Percentiles rank a stretch among this genome's conserved stretches.
Evolutionary conservation across 2,888 invertebrate genomes (phyloP).

Genomic region (Scrobipalpa atriplicella): DNA sequence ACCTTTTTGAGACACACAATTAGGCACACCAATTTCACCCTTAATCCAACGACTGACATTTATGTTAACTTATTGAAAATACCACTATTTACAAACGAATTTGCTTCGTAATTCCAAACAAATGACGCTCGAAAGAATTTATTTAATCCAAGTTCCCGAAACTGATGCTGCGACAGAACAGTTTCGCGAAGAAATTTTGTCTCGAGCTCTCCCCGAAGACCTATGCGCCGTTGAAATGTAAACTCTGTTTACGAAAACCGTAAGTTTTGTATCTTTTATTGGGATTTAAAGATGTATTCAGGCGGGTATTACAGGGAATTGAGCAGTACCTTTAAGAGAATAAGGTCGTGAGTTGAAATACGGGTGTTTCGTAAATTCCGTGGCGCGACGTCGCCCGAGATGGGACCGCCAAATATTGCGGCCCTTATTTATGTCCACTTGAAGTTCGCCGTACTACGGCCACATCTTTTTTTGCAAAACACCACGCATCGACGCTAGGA

Average conservation of each 20-base stretch:
- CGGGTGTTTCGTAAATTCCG: slow-evolving; percentile 55
- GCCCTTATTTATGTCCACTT: slow-evolving; percentile 81
- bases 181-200: slow-evolving; percentile 69
- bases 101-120: slow-evolving; percentile 61
- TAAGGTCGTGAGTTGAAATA: slow-evolving; percentile 47
- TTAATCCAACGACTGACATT: slow-evolving; percentile 34
- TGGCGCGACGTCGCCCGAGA: slow-evolving; percentile 65
- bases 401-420: slow-evolving; percentile 77
- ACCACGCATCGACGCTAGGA: slow-evolving; percentile 39
- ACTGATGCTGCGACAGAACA: slow-evolving; percentile 66
- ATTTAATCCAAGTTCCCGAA: slow-evolving; percentile 72
- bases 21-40: slow-evolving; percentile 25
- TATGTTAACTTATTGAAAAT: slow-evolving; percentile 51
- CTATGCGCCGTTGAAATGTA: slow-evolving; percentile 52
- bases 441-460: slow-evolving; percentile 73
- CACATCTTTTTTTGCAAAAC: slow-evolving; percentile 57
- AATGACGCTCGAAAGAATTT: slow-evolving; percentile 63
- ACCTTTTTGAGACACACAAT: slow-evolving; percentile 9
- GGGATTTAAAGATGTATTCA: slow-evolving; percentile 50
- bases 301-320: slow-evolving; percentile 34
- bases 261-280: slow-evolving; percentile 63
- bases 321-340: slow-evolving; percentile 29
- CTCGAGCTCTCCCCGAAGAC: slow-evolving; percentile 50
- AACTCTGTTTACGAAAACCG: slow-evolving; percentile 47
- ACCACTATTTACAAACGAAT: slow-evolving; percentile 50